Base-by-base conservation (phyloP, 2,888 invertebrate genomes). In the Toxonevra muliebris region DNA sequence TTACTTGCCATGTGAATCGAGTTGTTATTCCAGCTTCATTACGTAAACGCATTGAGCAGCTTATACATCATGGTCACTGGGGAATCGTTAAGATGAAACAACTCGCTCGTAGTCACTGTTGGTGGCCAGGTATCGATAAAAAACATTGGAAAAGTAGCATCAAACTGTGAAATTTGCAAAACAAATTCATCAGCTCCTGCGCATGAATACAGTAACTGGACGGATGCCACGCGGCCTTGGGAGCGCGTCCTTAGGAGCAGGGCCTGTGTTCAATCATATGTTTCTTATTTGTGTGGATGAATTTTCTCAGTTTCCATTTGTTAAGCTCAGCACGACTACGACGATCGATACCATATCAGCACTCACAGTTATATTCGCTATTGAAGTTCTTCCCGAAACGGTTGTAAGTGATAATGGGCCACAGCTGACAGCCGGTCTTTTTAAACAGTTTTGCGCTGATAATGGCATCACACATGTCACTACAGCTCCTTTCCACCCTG, bases 241-340 rank as follows among this genome's bases (percentile, higher is more conserved):
- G n/a, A n/a, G n/a, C n/a, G n/a, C n/a, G n/a, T n/a, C n/a, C n/a
- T n/a, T n/a, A n/a, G n/a, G n/a, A n/a, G n/a, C n/a, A n/a, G 84
- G 84, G 11, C 82, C 82, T 19, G 72, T 81, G 17, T 71, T 64
- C 40, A 62, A 66, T 40, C 66, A 60, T 5, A 73, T 72, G 73
- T 72, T 68, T 70, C 66, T 73, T 11, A 69, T 73, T 12, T 70
- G 68, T 48, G 65, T 73, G 8, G 70, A 73, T 41, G 70, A 66
- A 17, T 73, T 54, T 64, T 71, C 55, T 10, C 67, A 71, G 41
- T 70, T 69, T 64, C 68, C 71, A 13, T 70, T 60, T 50, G 30
- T 70, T n/a, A 48, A 17, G 1, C 52, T 53, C 61, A 30, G 66
- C 50, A 45, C 63, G 13, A 74, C 69, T 17, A 72, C 68, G 13